Evolutionary conservation across 2,797 vertebrate species (phyloP).

Genomic region (Hemibagrus guttatus): DNA sequence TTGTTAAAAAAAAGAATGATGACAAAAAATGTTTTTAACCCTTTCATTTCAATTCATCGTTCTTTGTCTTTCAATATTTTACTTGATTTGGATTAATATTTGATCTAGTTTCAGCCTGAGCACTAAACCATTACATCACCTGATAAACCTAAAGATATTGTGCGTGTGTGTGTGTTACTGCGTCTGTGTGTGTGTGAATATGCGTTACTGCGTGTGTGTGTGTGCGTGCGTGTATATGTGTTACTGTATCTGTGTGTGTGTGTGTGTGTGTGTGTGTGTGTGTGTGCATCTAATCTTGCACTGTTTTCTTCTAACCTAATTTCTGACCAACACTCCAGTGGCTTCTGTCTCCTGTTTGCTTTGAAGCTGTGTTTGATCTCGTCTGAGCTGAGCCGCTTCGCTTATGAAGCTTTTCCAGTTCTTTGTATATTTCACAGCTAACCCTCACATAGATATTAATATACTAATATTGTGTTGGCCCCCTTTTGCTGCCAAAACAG

Average conservation of each 20-base stretch:
- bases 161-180: no score
- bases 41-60: background rate
- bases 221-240: background rate
- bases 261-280: background rate
- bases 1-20: no score
- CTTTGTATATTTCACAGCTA: background rate
- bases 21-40: background rate
- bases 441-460: background rate
- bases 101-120: background rate
- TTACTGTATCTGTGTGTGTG: background rate
- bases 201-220: no score
- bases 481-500: no score
- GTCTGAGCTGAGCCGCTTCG: background rate
- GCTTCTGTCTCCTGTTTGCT: slow-evolving; percentile 27
- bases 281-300: slow-evolving; percentile 11
- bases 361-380: slow-evolving; percentile 51
- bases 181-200: no score
- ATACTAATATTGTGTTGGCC: no score
- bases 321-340: slow-evolving; percentile 41
- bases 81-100: background rate
- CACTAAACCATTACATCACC: no score
- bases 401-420: background rate
- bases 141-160: no score
- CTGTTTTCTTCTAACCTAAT: slow-evolving; percentile 57
- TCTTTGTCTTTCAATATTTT: background rate